Conservation (phyloP, 2,888 invertebrate genomes). For the Cephalotes varians region DNA sequence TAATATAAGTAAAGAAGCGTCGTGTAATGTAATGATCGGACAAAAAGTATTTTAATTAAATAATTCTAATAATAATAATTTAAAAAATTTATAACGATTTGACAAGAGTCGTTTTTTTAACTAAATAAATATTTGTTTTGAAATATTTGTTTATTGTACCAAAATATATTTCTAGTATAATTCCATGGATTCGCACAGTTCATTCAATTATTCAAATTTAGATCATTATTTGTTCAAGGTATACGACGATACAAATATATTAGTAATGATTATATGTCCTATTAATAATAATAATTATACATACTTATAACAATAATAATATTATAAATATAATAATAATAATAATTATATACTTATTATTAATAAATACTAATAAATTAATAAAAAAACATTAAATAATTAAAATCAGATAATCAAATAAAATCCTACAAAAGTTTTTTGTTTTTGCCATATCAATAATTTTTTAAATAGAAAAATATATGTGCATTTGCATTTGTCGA, state of each 20-base stretch:
- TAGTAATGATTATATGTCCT: background rate
- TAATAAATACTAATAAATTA: background rate
- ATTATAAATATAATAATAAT: no score
- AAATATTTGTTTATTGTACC: background rate
- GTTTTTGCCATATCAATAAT: background rate
- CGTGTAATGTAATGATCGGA: background rate
- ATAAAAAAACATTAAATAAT: background rate
- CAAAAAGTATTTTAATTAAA: constrained; percentile 6
- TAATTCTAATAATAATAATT: background rate
- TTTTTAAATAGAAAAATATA: background rate
- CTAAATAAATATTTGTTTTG: no score
- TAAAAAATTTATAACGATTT: background rate
- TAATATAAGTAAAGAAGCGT: background rate
- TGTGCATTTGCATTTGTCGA: constrained; percentile 15
- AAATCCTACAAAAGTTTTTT: background rate
- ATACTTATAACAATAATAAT: no score
- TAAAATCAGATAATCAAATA: background rate
- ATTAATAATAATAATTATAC: background rate
- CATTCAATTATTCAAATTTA: constrained; percentile 15
- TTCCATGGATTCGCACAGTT: background rate
- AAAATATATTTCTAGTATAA: background rate
- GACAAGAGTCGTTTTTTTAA: background rate
- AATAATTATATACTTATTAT: background rate
- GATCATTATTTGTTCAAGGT: background rate
- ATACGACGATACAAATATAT: background rate